These are phyloP conservation scores for Platalea minor DNA, from an alignment of 2,797 vertebrate species.

Conservation along the genomic window DNA sequence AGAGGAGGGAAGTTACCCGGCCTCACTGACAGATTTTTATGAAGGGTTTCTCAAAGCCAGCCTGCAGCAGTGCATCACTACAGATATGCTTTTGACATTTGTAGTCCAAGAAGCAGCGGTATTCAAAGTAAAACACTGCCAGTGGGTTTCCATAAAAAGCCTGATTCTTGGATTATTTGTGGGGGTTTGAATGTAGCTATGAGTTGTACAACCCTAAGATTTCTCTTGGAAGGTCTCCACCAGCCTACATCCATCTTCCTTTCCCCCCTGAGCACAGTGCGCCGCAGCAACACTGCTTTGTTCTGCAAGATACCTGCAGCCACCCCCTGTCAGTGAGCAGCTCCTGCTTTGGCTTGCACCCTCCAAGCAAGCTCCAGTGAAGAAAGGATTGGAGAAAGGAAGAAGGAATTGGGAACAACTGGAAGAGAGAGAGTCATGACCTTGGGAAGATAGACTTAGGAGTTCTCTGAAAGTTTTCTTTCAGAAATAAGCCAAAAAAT, in stretches of 20 bases:
- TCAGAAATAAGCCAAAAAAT: background rate
- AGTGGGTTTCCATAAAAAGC: slow-evolving; percentile 17
- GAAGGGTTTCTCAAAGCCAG: slow-evolving; percentile 48
- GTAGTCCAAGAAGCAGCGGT: background rate
- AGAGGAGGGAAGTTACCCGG: slow-evolving; percentile 4
- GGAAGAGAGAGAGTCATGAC: background rate
- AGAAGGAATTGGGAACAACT: background rate
- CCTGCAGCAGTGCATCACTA: slow-evolving; percentile 1
- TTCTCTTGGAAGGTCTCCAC: background rate
- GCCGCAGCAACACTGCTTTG: background rate
- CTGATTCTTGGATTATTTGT: background rate
- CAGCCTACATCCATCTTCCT: background rate
- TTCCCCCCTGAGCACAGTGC: background rate
- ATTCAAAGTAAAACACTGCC: slow-evolving; percentile 23
- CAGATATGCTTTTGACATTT: slow-evolving; percentile 20
- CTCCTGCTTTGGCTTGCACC: background rate
- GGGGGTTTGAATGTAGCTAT: background rate
- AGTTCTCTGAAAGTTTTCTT: background rate
- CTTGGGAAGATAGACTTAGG: background rate
- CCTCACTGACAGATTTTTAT: slow-evolving; percentile 15
- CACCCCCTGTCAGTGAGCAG: background rate
- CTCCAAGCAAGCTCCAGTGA: background rate
- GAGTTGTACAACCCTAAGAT: background rate
- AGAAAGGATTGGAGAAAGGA: background rate
- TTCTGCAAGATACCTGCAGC: background rate